Evolutionary conservation across 2,888 invertebrate species (phyloP), one percentile per base, ranked within the genome.

Genomic region (Drosophila barbarae): DNA sequence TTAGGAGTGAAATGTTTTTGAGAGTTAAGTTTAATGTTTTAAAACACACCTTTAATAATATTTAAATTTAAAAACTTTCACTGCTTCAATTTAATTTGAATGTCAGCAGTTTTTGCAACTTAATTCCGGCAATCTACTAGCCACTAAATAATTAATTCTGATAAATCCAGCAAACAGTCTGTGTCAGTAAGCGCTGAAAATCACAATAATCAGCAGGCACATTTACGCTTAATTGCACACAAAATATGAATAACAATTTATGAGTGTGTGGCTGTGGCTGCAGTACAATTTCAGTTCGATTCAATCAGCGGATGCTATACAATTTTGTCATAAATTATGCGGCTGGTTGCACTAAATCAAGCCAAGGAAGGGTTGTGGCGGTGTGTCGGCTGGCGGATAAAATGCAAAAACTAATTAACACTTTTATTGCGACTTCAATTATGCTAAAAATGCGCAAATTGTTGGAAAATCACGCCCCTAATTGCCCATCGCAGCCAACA

Each of bases 361-460:
- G 26, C 67, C 41, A 53, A 47, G 52, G 36, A 44, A 39, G 38
- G 28, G n/a, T 15, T 23, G 15, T 10, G 4, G 23, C n/a, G n/a
- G 23, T n/a, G 41, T 9, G 13, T 34, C 3, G 35, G 12, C 18
- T 18, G 35, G 15, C 18, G 42, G 32, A 32, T 63, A 54, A 60
- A 67, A 76, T 81, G 74, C 73, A 72, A 83, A 83, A 85, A 83
- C 85, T 84, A 82, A 85, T 82, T 85, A 82, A 82, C 85, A 80
- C 82, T 68, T 85, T 83, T 63, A 73, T 80, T 82, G 83, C 76
- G 73, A 75, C 83, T 82, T 85, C 81, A 82, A 63, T 85, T 85
- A 80, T 84, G 80, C 76, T 83, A 76, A 73, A 81, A 77, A 64
- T 85, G 80, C 69, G 76, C 85, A 68, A 83, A 75, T 77, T 72